Conservation (phyloP, 2,888 invertebrate genomes). For the Spatulosminthurus flaviceps region DNA sequence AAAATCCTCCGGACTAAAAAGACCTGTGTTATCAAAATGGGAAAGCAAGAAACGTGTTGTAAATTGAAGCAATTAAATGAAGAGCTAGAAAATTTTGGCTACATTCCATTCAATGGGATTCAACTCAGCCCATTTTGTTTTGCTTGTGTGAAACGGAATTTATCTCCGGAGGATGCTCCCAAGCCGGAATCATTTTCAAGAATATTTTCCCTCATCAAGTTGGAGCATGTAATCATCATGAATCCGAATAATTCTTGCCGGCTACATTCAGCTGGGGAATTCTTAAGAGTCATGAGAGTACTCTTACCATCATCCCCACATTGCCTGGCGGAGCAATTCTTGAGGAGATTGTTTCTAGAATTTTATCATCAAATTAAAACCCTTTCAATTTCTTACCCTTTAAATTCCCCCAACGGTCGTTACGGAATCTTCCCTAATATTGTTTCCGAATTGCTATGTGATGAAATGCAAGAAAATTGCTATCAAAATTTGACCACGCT, state of each 20-base stretch:
- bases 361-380: neutral
- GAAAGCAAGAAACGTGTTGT: neutral
- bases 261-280: neutral
- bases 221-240: neutral
- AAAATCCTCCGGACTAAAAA: neutral
- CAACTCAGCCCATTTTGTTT: neutral
- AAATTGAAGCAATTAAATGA: slow-evolving; percentile 13
- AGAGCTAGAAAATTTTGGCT: neutral
- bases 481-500: neutral
- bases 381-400: neutral
- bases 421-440: neutral
- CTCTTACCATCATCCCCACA: slow-evolving; percentile 2
- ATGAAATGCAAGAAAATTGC: neutral
- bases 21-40: neutral
- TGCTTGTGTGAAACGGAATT: neutral
- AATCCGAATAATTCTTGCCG: slow-evolving; percentile 1
- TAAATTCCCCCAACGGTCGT: neutral
- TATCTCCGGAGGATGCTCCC: neutral
- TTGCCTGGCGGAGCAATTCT: neutral
- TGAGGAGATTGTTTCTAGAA: neutral
- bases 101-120: neutral
- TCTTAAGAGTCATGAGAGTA: neutral
- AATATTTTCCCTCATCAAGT: neutral
- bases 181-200: neutral
- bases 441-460: neutral